Evolutionary conservation across 2,797 vertebrate species (phyloP), one percentile per base, ranked within the genome.

Genomic region (Periophthalmus magnuspinnatus): DNA sequence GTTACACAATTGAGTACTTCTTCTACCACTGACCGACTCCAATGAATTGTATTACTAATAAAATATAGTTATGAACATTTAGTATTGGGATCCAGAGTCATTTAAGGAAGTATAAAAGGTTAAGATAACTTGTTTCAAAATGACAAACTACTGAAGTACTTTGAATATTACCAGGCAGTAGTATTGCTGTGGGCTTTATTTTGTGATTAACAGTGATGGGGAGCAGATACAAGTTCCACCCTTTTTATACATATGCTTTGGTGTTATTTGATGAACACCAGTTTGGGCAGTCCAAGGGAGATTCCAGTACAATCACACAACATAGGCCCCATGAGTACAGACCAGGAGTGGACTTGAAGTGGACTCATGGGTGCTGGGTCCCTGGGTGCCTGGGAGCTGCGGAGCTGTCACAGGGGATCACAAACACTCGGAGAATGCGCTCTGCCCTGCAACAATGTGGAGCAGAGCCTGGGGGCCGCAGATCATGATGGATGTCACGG

Each of bases 351-450:
- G 69, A 72, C 77, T 68, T 78, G 80, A 63, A 56, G 68, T 68
- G 68, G 67, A 80, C 63, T 50, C 72, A 33, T 32, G 24, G 55
- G 50, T 81, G 82, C 79, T 75, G 79, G 80, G 82, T 83, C 74
- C 86, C 86, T 83, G 69, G 19, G 5, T 80, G 87, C 80, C 9
- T 55, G 55, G 5, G 6, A 57, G 52, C 52, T 67, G 52, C 59
- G 5, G 61, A 63, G 60, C 83, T 89, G 91, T 92, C 91, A 89
- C 73, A 84, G 82, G 85, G 77, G 86, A 93, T 93, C 87, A 91
- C 68, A 74, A 76, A 80, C 75, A 81, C 80, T 76, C 80, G 80
- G 72, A 82, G 78, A 87, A 85, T 87, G 84, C 86, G 83, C 87
- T 81, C 87, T 88, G 86, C 82, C 80, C 77, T 9, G 24, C 48